Percentiles rank a stretch among this genome's conserved stretches.
phyloP scores from a whole-genome alignment of 2,113 vertebrate species.

The Parotia lawesii region DNA sequence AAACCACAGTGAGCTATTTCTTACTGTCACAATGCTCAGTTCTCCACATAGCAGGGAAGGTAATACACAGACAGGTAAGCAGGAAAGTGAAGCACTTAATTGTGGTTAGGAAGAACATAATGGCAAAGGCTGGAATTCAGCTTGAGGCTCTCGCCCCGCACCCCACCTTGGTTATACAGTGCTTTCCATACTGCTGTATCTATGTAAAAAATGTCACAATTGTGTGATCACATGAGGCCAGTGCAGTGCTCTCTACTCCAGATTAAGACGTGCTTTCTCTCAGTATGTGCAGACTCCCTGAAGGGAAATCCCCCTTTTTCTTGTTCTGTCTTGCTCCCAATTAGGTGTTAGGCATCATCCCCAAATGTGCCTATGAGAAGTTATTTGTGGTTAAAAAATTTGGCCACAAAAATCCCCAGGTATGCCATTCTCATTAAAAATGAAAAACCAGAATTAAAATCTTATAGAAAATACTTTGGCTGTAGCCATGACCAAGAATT shows the following conservation, averaged over 20 bases:
- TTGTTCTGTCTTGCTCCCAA: not conserved
- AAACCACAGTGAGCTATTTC: not conserved
- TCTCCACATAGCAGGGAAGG: not conserved
- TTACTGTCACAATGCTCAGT: not conserved
- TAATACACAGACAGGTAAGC: not conserved
- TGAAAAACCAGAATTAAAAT: not conserved
- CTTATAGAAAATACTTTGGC: not conserved
- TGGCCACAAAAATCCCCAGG: not conserved
- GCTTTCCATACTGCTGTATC: not conserved
- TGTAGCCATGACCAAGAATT: not conserved
- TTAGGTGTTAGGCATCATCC: not conserved
- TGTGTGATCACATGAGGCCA: not conserved
- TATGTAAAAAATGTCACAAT: not conserved
- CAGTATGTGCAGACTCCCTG: not conserved
- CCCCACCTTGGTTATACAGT: not conserved
- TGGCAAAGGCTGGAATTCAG: not conserved
- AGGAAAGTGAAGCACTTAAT: not conserved
- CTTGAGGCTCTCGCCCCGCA: not conserved
- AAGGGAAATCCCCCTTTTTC: not conserved
- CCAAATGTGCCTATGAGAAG: not conserved
- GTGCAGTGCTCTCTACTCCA: not conserved
- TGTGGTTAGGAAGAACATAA: not conserved
- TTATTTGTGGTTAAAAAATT: not conserved
- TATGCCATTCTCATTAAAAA: not conserved
- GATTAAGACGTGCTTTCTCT: not conserved